A percentile compares a stretch with the other conserved stretches of the same genome.
These are phyloP conservation scores for Zophobas morio DNA, from an alignment of 1,140 invertebrate genomes.

Conservation along the genomic window DNA sequence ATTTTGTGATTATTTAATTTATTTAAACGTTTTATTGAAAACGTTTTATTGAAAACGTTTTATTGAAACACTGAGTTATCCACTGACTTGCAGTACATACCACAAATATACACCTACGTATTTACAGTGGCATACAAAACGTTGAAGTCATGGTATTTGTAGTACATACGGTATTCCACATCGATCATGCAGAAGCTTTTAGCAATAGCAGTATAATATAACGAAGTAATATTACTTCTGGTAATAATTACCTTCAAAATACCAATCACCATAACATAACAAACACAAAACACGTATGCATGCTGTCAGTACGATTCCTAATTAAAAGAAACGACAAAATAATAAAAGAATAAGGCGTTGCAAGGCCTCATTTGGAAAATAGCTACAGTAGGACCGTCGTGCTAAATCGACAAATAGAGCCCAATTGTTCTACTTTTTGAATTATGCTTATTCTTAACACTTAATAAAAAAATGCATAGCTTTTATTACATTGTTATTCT, in stretches of 20 bases:
- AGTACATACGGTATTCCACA: constrained; percentile 45
- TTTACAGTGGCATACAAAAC: no score
- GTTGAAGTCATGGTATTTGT: not conserved
- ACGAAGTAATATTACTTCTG: constrained; percentile 36
- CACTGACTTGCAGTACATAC: constrained; percentile 1
- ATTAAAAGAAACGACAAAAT: constrained; percentile 39
- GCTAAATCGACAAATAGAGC: not conserved
- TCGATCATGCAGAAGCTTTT: constrained; percentile 55
- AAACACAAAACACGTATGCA: constrained; percentile 48
- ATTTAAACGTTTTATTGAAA: constrained; percentile 5
- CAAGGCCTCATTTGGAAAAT: constrained; percentile 25
- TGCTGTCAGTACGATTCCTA: constrained; percentile 50
- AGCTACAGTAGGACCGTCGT: not conserved
- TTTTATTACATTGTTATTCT: not conserved
- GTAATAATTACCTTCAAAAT: constrained; percentile 52
- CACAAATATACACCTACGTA: not conserved
- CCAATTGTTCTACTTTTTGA: no score
- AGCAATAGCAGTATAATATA: constrained; percentile 60
- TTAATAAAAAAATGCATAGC: no score
- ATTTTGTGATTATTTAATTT: constrained; percentile 5
- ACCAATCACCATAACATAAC: constrained; percentile 51
- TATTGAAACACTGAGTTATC: constrained; percentile 2
- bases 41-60: not conserved
- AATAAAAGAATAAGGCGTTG: constrained; percentile 24
- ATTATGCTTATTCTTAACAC: no score